Conservation (phyloP, 2,888 invertebrate genomes). For the Chrysina gloriosa region DNA sequence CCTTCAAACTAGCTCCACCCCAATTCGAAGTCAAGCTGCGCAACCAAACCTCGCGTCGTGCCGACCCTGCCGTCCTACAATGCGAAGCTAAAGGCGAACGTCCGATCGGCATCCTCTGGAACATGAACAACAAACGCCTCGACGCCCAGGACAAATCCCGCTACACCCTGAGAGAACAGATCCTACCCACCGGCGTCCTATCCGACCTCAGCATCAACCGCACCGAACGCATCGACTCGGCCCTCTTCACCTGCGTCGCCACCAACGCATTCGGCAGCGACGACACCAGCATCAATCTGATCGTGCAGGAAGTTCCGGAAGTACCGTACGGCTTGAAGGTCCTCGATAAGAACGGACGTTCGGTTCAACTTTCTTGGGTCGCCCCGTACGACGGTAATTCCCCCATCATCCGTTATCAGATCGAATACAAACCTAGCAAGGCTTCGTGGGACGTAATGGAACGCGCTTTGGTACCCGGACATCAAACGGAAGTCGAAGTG, state of each 20-base stretch:
- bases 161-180: slow-evolving; percentile 89
- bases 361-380: slow-evolving; percentile 92
- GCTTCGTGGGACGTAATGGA: slow-evolving; percentile 88
- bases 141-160: slow-evolving; percentile 92
- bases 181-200: slow-evolving; percentile 86
- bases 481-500: slow-evolving; percentile 89
- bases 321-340: slow-evolving; percentile 90
- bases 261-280: slow-evolving; percentile 95
- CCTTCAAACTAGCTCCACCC: slow-evolving; percentile 80
- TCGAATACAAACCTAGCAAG: slow-evolving; percentile 90
- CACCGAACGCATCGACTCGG: slow-evolving; percentile 89
- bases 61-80: slow-evolving; percentile 90
- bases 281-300: slow-evolving; percentile 95
- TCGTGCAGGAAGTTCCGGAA: slow-evolving; percentile 92
- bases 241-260: slow-evolving; percentile 90
- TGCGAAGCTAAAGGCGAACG: slow-evolving; percentile 95
- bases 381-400: slow-evolving; percentile 94
- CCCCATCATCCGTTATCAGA: slow-evolving; percentile 79
- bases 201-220: slow-evolving; percentile 91
- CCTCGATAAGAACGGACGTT: slow-evolving; percentile 89
- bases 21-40: slow-evolving; percentile 93
- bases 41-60: slow-evolving; percentile 90
- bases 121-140: slow-evolving; percentile 92
- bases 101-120: slow-evolving; percentile 95
- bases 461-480: slow-evolving; percentile 88